Base-by-base conservation (phyloP, 2,113 vertebrate genomes). In the Numida meleagris region DNA sequence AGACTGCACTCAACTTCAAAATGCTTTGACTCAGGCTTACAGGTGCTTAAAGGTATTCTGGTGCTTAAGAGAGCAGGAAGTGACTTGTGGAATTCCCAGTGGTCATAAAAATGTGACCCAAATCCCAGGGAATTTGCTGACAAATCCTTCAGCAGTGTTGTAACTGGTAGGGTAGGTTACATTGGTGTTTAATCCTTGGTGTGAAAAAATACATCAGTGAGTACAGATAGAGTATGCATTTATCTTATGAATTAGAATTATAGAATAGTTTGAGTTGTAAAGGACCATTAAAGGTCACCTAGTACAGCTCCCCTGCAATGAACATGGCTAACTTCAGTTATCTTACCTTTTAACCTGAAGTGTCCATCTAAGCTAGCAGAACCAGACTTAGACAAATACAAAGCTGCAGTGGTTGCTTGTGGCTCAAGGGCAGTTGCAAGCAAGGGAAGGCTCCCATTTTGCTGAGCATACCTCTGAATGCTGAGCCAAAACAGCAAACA, bases 401-500 rank as follows among this genome's bases (percentile, higher is more conserved):
- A 84, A 77, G 58, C 29, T 85, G 72, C 82, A 73, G 58, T 45
- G 65, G 70, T 81, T 96, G 42, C 29, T 74, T 79, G 61, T 13
- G 86, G 42, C 17, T 51, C 55, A 67, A 40, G 33, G 55, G n/a
- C 62, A 88, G 61, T 93, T 80, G 74, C 76, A 89, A 61, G 29
- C 40, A 51, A 29, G 21, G 77, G 90, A 50, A 40, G 79, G n/a
- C 48, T 94, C 93, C 93, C 80, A 34, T 38, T 86, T 71, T 51
- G 27, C 45, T 77, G 45, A 66, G 14, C 15, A 14, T 46, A 42
- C 63, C 84, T 68, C 82, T 15, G 46, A 59, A 80, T 63, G 33
- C 70, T 71, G 67, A 95, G 73, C 42, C 83, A 86, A 92, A 74
- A 73, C 31, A 82, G 65, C 86, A 74, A 8, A 38, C 73, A 88